phyloP scores from a whole-genome alignment of 2,797 vertebrate species.

The Falco berigora region DNA sequence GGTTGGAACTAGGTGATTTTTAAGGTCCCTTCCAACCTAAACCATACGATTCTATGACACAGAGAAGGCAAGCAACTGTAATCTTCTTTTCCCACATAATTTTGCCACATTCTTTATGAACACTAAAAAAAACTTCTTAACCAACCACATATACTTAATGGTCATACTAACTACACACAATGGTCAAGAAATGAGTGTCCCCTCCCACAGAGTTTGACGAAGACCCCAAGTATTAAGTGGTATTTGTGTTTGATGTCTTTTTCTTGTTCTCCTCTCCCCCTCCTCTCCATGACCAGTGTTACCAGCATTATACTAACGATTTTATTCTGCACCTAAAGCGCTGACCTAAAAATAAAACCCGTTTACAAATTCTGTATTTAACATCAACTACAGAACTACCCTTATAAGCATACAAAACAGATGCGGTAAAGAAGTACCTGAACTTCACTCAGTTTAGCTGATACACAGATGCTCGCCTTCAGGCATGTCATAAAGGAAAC shows the following conservation, averaged over 20 bases:
- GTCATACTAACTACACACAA: not conserved
- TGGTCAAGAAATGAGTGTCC: not conserved
- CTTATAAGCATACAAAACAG: not conserved
- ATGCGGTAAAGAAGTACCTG: not conserved
- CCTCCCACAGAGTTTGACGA: not conserved
- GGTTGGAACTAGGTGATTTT: too few species aligned
- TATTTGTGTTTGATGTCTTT: not conserved
- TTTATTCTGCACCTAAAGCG: not conserved
- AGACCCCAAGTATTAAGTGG: not conserved
- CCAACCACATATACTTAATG: not conserved
- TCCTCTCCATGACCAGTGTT: not conserved
- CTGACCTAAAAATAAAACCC: not conserved
- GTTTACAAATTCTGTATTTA: not conserved
- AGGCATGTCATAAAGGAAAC: not conserved
- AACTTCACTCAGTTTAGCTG: not conserved
- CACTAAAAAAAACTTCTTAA: not conserved
- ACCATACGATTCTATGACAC: too few species aligned
- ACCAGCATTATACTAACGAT: not conserved
- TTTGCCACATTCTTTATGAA: not conserved
- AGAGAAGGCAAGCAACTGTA: not conserved
- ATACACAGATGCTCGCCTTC: not conserved
- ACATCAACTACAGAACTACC: not conserved
- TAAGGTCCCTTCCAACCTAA: too few species aligned
- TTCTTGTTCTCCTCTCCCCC: not conserved
- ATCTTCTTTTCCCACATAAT: not conserved